Conservation (phyloP, 1,140 invertebrate species). For the Diorhabda carinulata region DNA sequence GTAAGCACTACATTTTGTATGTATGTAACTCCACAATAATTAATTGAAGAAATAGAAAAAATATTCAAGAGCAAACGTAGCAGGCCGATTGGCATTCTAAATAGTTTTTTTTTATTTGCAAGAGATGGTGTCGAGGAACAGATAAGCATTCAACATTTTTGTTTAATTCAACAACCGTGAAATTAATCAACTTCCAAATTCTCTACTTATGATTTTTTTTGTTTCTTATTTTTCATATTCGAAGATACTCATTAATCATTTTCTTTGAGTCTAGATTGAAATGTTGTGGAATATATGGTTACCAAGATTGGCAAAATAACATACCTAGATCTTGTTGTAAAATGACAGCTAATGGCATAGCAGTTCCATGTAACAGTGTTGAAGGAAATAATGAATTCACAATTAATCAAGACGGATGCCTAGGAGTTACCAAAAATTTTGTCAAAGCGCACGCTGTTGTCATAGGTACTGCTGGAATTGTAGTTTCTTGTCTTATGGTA, state of each 20-base stretch:
- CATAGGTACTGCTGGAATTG: constrained; percentile 75
- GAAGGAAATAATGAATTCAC: constrained; percentile 57
- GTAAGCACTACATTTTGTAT: no score
- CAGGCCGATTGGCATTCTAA: no score
- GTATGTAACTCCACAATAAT: no score
- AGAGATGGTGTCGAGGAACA: no score
- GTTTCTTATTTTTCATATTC: no score
- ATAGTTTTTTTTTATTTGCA: no score
- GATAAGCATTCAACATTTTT: no score
- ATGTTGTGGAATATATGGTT: constrained; percentile 74
- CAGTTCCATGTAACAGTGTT: constrained; percentile 59
- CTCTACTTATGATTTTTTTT: no score
- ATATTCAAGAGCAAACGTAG: no score
- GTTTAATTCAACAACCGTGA: no score
- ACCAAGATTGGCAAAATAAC: constrained; percentile 68
- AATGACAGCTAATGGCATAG: constrained; percentile 59
- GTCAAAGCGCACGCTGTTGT: constrained; percentile 74
- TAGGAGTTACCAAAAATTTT: constrained; percentile 63
- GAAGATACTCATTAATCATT: not conserved
- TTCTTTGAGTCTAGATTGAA: constrained; percentile 54
- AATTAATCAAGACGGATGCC: constrained; percentile 69
- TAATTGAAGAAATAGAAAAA: no score
- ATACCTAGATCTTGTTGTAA: constrained; percentile 78
- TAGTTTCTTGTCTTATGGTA: constrained; percentile 79
- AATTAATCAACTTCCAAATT: no score